These are phyloP conservation scores for Pycnonotus jocosus DNA, from an alignment of 2,113 vertebrate species.

Conservation along the genomic window DNA sequence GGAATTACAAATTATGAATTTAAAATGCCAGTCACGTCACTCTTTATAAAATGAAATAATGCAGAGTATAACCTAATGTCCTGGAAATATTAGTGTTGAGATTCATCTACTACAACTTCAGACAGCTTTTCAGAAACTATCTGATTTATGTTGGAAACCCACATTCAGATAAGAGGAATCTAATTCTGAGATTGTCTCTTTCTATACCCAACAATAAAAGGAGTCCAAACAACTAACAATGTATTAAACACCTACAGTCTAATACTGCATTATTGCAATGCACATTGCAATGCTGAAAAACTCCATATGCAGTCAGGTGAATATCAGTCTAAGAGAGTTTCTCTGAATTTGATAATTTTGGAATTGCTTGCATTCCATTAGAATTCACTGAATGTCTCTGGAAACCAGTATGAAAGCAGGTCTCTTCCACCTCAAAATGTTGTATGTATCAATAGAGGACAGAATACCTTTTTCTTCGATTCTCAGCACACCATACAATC, in stretches of 20 bases:
- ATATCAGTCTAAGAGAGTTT: not conserved
- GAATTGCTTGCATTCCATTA: not conserved
- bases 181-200: not conserved
- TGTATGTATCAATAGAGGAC: not conserved
- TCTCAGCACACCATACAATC: not conserved
- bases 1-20: not conserved
- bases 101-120: not conserved
- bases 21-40: not conserved
- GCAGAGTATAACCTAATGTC: not conserved
- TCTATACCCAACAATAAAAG: not conserved
- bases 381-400: not conserved
- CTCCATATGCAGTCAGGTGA: not conserved
- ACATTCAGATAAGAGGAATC: not conserved
- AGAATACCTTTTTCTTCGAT: accelerated
- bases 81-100: not conserved
- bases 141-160: not conserved
- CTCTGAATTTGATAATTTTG: not conserved
- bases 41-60: not conserved
- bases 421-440: not conserved
- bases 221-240: not conserved
- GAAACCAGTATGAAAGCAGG: not conserved
- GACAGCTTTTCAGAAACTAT: not conserved
- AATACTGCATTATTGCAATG: not conserved
- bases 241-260: not conserved
- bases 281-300: not conserved